Evolutionary conservation across 2,888 invertebrate genomes (phyloP).

Genomic region (Leuctra nigra): DNA sequence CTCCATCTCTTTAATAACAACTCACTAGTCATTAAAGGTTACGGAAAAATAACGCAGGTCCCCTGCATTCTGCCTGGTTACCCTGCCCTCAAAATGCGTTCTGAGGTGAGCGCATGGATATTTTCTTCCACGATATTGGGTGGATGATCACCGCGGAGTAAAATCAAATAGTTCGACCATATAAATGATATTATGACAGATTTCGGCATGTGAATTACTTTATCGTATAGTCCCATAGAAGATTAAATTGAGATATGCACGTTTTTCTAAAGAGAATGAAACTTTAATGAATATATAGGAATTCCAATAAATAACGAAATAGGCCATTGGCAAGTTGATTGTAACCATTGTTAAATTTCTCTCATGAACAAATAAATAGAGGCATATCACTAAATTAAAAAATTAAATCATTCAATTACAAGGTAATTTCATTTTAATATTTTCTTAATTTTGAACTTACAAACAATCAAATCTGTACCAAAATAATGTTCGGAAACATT

Average conservation of each 20-base stretch:
- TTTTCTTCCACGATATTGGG: slow-evolving; percentile 22
- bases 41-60: slow-evolving; percentile 27
- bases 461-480: background rate
- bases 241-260: no score
- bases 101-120: slow-evolving; percentile 31
- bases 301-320: slow-evolving; percentile 6
- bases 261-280: no score
- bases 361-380: no score
- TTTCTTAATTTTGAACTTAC: background rate
- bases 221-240: no score
- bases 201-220: no score
- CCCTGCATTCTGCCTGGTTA: slow-evolving; percentile 29
- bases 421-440: background rate
- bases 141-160: slow-evolving; percentile 13
- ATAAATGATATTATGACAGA: background rate
- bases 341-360: slow-evolving; percentile 7
- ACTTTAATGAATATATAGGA: no score
- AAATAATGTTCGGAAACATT: slow-evolving; percentile 6
- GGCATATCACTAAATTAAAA: no score
- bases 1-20: slow-evolving; percentile 31
- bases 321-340: slow-evolving; percentile 1
- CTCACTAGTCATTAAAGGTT: slow-evolving; percentile 25
- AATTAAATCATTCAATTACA: background rate
- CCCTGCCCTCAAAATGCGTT: slow-evolving; percentile 32
- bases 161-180: slow-evolving; percentile 21